phyloP scores from a whole-genome alignment of 2,113 vertebrate genomes.

The Ctenomys sociabilis region DNA sequence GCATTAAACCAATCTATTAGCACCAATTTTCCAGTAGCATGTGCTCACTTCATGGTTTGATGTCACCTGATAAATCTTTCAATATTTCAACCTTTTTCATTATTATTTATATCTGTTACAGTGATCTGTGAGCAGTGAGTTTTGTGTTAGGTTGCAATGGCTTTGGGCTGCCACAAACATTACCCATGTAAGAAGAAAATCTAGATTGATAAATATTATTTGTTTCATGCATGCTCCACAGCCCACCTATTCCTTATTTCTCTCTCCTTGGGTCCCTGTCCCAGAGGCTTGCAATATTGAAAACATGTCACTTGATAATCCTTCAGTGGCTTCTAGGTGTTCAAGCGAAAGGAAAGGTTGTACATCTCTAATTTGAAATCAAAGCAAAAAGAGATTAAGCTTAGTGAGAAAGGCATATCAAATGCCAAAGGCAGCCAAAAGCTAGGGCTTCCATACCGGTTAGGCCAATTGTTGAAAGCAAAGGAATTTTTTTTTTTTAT shows the following conservation, averaged over 20 bases:
- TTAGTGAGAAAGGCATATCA: not conserved
- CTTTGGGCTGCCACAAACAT: not conserved
- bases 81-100: not conserved
- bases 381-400: not conserved
- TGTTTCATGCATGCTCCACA: not conserved
- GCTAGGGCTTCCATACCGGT: not conserved
- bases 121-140: not conserved
- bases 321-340: not conserved
- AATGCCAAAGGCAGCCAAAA: not conserved
- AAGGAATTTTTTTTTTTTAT: not conserved
- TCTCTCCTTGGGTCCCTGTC: not conserved
- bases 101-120: not conserved
- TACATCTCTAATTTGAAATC: not conserved
- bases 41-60: not conserved
- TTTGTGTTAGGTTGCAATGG: not conserved
- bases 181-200: not conserved
- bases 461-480: not conserved
- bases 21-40: not conserved
- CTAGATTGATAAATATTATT: not conserved
- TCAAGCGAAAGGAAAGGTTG: not conserved
- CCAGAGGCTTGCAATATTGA: not conserved
- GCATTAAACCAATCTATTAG: not conserved
- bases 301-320: not conserved
- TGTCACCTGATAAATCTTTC: not conserved
- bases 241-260: not conserved